Conservation (phyloP, 2,113 vertebrate species). For the Nothocercus julius region DNA sequence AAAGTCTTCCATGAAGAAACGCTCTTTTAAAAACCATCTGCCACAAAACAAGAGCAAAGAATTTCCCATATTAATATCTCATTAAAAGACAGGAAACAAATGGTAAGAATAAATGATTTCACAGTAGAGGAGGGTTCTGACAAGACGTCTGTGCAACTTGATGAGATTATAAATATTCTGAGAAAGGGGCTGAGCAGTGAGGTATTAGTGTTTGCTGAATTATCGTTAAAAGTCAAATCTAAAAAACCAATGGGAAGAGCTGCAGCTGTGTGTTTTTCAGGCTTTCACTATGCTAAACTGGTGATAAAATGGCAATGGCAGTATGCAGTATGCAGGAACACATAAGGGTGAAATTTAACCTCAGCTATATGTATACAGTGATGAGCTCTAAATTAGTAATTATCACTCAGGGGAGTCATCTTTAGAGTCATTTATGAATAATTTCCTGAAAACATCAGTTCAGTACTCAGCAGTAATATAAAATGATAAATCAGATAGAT, state of each 20-base stretch:
- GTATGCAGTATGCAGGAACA: not conserved
- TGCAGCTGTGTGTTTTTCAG: not conserved
- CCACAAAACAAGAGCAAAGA: not conserved
- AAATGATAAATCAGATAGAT: not conserved
- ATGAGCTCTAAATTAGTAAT: not conserved
- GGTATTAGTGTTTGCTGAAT: not conserved
- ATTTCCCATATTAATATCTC: not conserved
- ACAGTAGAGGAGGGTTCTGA: not conserved
- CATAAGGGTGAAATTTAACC: not conserved
- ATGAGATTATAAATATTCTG: not conserved
- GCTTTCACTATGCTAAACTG: not conserved
- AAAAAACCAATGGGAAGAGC: not conserved
- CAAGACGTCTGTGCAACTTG: not conserved
- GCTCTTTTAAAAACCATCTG: not conserved
- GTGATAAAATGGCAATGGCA: not conserved
- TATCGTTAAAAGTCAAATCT: not conserved
- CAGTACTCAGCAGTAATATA: not conserved
- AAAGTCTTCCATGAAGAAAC: not conserved
- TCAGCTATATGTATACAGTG: accelerated
- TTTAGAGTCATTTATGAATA: not conserved
- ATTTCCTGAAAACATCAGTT: not conserved
- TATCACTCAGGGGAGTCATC: not conserved
- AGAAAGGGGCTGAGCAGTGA: not conserved
- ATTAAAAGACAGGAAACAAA: not conserved
- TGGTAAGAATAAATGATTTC: not conserved